Base-by-base conservation (phyloP, 2,797 vertebrate genomes). In the Megalops cyprinoides region DNA sequence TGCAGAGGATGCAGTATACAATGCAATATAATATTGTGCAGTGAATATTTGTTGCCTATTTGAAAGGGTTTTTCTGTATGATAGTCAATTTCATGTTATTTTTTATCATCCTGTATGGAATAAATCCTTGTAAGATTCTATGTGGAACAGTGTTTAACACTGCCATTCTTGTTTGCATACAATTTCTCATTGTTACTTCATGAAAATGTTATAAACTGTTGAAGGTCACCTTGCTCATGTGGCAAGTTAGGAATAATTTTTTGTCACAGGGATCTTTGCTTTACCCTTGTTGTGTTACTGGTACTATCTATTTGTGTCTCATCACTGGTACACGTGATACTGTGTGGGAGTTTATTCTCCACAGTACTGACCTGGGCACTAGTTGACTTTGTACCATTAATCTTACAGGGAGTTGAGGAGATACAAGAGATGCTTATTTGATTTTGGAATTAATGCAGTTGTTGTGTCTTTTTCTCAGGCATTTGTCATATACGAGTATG, bases 281-380 rank as follows among this genome's bases (percentile, higher is more conserved):
- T 49, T 74, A 46, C 42, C 42, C 71, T 74, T 49, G 25, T 20
- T 28, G 78, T 71, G 42, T 25, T 28, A 79, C 60, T 37, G 44
- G 20, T 31, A 53, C 60, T 48, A 31, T 79, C 79, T 79, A 71
- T 79, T 79, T 79, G 78, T 79, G 65, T 69, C 49, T 65, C 60
- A 67, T 79, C 78, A 48, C 51, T 48, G 23, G 46, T 48, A 69
- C 67, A 42, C 49, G 46, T 79, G 20, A 78, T 25, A 53, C 62
- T 34, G 44, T 49, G 7, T 79, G 39, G 78, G 25, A 71, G 60
- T 49, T 79, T 79, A 65, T 79, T 79, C 28, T 60, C 49, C 62
- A 7, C 25, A 46, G 55, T 46, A n/a, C n/a, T 62, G 56, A 31
- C 76, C 37, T 62, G 56, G 56, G n/a, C 55, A 46, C 55, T 78